A percentile compares a stretch with the other conserved stretches of the same genome.
These are phyloP conservation scores for Dromius quadrimaculatus DNA, from an alignment of 2,888 invertebrate genomes.

Conservation along the genomic window DNA sequence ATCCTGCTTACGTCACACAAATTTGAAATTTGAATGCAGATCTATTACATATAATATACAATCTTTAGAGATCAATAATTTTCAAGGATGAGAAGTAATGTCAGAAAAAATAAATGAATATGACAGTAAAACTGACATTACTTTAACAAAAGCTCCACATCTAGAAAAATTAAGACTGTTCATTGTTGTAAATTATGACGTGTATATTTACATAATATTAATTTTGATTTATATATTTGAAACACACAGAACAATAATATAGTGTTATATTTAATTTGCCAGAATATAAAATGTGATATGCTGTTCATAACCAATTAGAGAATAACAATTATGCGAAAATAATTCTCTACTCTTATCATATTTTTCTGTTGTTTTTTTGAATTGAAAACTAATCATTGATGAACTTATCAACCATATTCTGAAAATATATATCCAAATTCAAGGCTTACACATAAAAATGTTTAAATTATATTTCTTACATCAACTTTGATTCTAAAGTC, in stretches of 20 bases:
- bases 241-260: slow-evolving; percentile 35
- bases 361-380: slow-evolving; percentile 23
- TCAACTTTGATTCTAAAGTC: too few species aligned
- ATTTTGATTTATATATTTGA: slow-evolving; percentile 35
- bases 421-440: too few species aligned
- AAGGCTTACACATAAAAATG: too few species aligned
- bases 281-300: slow-evolving; percentile 33
- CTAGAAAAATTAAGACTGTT: slow-evolving; percentile 43
- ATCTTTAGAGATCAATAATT: slow-evolving; percentile 30
- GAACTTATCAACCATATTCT: too few species aligned
- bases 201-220: slow-evolving; percentile 37
- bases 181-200: slow-evolving; percentile 30
- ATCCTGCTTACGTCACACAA: slow-evolving; percentile 22
- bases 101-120: slow-evolving; percentile 20
- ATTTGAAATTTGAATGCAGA: slow-evolving; percentile 8
- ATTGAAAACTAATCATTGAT: slow-evolving; percentile 14
- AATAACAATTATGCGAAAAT: slow-evolving; percentile 28
- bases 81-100: slow-evolving; percentile 18
- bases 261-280: slow-evolving; percentile 11
- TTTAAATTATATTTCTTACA: too few species aligned
- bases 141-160: slow-evolving; percentile 35
- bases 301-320: slow-evolving; percentile 37
- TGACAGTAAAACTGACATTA: slow-evolving; percentile 33
- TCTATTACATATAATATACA: slow-evolving; percentile 27
- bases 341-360: slow-evolving; percentile 11